Evolutionary conservation across 2,888 invertebrate genomes (phyloP), one percentile per base, ranked within the genome.

Genomic region (Branchipolynoe longqiensis): DNA sequence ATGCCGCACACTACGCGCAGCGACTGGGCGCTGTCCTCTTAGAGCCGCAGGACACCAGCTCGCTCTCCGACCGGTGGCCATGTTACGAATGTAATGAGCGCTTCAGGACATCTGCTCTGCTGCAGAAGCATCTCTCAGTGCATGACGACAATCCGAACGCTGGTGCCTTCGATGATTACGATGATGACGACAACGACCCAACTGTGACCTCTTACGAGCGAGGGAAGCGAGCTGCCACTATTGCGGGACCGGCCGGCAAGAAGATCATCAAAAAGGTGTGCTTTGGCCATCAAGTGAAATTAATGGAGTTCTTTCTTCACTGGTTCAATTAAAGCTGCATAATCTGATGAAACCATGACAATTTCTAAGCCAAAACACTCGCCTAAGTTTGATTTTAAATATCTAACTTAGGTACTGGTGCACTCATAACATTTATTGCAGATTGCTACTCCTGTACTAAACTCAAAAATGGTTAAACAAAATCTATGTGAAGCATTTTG

Each of bases 1-100:
- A 96, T 91, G 95, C 96, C 91, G 93, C 94, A 8, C 94, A 95
- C 84, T 97, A 96, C 93, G 96, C 96, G 0, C 94, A 94, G 40
- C 95, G 95, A 87, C 86, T 91, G 84, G 92, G 92, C 18, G 89
- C 95, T 95, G 89, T 94, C 0, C 31, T 83, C 25, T 25, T 33
- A 1, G 73, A 73, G 36, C 6, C 73, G 2, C 25, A 38, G 1
- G 73, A 73, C 31, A 22, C 0, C 14, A 8, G 14, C 14, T 73
- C 14, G 25, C 41, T 4, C 1, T 41, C 25, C n/a, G 54, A 94
- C 88, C 93, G 94, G 25, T 96, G 95, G 95, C 95, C 95, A 33
- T 96, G 96, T 91, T 95, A 95, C 90, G 96, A 96, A 90, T 96
- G 96, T 90, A 94, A 95, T 81, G 93, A 94, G 87, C 94, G 94